Evolutionary conservation across 2,888 invertebrate species (phyloP).

Genomic region (Selenia dentaria): DNA sequence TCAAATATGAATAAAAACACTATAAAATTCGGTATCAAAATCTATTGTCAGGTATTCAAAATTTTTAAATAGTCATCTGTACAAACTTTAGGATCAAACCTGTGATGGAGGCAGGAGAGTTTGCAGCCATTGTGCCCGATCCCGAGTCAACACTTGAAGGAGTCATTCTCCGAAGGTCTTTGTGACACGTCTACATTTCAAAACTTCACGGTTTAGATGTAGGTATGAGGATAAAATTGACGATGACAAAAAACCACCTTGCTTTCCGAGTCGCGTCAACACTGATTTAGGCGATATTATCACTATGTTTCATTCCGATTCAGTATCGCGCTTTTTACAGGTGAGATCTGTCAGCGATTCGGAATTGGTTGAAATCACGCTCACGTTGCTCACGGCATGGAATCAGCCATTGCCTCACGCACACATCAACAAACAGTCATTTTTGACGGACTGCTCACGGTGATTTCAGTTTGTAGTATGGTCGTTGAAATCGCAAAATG

Average conservation of each 20-base stretch:
- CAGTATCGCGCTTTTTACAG: no score
- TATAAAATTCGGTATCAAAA: conserved; percentile 40
- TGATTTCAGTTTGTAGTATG: no score
- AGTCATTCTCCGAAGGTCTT: conserved; percentile 71
- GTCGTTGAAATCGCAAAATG: no score
- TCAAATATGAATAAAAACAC: conserved; percentile 12
- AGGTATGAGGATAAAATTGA: neutral
- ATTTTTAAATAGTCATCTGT: conserved; percentile 65
- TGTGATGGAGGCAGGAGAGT: conserved; percentile 60
- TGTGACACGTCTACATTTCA: conserved; percentile 65
- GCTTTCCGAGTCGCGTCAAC: no score
- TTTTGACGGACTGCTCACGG: no score
- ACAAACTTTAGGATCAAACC: conserved; percentile 74
- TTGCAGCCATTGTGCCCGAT: conserved; percentile 70
- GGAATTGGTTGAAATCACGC: no score
- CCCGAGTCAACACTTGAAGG: conserved; percentile 69
- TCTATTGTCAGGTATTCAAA: conserved; percentile 31
- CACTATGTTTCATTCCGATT: no score
- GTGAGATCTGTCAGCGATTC: no score
- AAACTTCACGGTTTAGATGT: conserved; percentile 60
- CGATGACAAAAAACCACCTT: neutral
- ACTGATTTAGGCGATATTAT: no score
- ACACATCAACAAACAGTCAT: no score
- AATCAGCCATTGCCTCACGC: no score
- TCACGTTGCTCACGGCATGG: no score